Conservation (phyloP, 2,888 invertebrate species). For the Drosophila cracens region DNA sequence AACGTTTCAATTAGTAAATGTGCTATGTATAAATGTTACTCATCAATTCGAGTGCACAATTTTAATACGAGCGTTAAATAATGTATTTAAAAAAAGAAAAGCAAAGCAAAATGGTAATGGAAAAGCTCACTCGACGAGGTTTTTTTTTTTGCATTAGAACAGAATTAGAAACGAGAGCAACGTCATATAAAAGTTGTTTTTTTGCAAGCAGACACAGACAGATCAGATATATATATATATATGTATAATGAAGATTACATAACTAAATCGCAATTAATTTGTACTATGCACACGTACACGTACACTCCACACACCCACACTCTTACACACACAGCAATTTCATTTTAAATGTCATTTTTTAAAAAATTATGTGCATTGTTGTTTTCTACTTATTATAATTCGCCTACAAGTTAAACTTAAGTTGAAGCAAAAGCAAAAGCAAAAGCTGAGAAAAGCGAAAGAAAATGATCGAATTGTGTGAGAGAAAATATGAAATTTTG, state of each 20-base stretch:
- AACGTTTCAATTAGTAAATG: conserved; percentile 79
- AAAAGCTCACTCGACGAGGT: conserved; percentile 76
- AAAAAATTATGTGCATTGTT: conserved; percentile 61
- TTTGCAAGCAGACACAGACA: conserved; percentile 6
- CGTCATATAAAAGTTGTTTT: conserved; percentile 18
- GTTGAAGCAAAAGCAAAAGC: conserved; percentile 44
- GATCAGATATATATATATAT: conserved; percentile 8
- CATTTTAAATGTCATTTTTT: conserved; percentile 69
- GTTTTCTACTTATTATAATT: conserved; percentile 58
- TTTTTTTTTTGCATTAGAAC: conserved; percentile 46
- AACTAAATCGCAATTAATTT: conserved; percentile 43
- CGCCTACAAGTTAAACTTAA: conserved; percentile 72
- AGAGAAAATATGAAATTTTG: conserved; percentile 37
- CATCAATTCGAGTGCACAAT: conserved; percentile 40
- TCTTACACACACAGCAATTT: conserved; percentile 49
- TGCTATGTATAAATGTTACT: conserved; percentile 56
- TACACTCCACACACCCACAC: conserved; percentile 4
- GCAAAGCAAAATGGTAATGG: conserved; percentile 15
- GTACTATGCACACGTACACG: conserved; percentile 26
- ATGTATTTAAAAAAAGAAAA: conserved; percentile 19
- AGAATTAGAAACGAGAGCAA: conserved; percentile 26
- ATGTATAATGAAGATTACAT: conserved; percentile 59
- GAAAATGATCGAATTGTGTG: conserved; percentile 31
- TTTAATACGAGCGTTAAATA: conserved; percentile 37
- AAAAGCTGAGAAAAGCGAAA: conserved; percentile 14